These are phyloP conservation scores for Meriones unguiculatus DNA, from an alignment of 2,113 vertebrate species.

Conservation along the genomic window DNA sequence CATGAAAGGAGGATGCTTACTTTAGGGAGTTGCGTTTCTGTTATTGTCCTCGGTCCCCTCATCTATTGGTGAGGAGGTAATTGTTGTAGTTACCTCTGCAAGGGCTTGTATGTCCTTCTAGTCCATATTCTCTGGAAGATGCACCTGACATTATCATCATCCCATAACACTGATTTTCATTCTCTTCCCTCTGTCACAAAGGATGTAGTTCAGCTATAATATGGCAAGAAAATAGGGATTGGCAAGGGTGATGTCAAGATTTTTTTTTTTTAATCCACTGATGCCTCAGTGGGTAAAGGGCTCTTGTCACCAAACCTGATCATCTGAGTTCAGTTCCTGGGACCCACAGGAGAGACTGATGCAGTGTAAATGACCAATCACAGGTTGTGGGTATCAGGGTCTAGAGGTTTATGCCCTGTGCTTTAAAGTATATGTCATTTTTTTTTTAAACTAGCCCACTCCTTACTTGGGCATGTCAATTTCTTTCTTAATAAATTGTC, in stretches of 20 bases:
- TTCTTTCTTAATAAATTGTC: neutral
- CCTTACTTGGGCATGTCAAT: neutral
- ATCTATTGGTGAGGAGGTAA: neutral
- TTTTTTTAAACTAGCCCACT: neutral
- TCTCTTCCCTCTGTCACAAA: neutral
- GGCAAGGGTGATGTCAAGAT: neutral
- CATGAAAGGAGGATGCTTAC: neutral
- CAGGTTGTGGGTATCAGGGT: neutral
- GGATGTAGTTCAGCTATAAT: neutral
- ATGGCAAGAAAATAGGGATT: neutral
- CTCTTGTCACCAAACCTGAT: neutral
- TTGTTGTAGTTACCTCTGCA: neutral
- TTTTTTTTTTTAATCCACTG: neutral
- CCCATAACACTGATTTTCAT: neutral
- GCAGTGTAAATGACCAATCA: neutral
- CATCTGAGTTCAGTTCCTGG: neutral
- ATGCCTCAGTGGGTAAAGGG: neutral
- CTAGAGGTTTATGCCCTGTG: neutral
- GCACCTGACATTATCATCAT: neutral
- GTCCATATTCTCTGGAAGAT: neutral
- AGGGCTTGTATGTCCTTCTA: neutral
- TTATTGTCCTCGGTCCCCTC: neutral
- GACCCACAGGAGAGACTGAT: neutral
- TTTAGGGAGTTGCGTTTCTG: neutral
- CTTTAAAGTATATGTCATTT: neutral